These are phyloP conservation scores for Chunga burmeisteri DNA, from an alignment of 2,113 vertebrate species.

Conservation along the genomic window DNA sequence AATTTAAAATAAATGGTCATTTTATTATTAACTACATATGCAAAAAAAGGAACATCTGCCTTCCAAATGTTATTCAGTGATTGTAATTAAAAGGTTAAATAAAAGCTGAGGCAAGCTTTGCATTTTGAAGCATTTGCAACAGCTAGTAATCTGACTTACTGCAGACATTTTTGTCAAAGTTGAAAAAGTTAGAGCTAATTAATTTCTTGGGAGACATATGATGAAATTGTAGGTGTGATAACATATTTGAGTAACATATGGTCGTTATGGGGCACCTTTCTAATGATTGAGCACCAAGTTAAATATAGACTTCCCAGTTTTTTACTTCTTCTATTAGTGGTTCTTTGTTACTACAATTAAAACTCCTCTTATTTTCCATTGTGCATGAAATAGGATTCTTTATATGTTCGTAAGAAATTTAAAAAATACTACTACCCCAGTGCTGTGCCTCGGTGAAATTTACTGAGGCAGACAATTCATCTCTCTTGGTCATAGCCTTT, in stretches of 20 bases:
- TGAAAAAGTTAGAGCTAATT: slow-evolving; percentile 85
- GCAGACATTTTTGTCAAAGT: slow-evolving; percentile 85
- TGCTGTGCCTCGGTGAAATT: not conserved
- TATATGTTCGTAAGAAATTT: slow-evolving; percentile 23
- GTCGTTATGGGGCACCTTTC: slow-evolving; percentile 82
- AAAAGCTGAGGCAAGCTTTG: slow-evolving; percentile 78
- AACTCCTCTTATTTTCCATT: slow-evolving; percentile 51
- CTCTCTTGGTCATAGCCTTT: not conserved
- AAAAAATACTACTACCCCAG: not conserved
- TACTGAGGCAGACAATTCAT: not conserved
- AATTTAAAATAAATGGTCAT: slow-evolving; percentile 40
- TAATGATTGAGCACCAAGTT: slow-evolving; percentile 81
- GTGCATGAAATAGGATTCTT: not conserved
- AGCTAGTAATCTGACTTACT: slow-evolving; percentile 78
- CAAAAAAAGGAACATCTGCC: slow-evolving; percentile 75
- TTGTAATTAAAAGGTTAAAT: slow-evolving; percentile 85
- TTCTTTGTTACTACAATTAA: slow-evolving; percentile 72
- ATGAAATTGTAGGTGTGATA: slow-evolving; percentile 84
- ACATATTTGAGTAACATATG: slow-evolving; percentile 87
- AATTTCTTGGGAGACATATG: slow-evolving; percentile 85
- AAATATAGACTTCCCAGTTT: slow-evolving; percentile 76
- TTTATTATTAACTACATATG: slow-evolving; percentile 46
- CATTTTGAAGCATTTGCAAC: slow-evolving; percentile 78
- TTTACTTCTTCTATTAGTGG: slow-evolving; percentile 65
- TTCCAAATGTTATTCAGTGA: slow-evolving; percentile 77